A percentile compares a stretch with the other conserved stretches of the same genome.
phyloP scores from a whole-genome alignment of 2,113 vertebrate genomes.

The Procavia capensis region DNA sequence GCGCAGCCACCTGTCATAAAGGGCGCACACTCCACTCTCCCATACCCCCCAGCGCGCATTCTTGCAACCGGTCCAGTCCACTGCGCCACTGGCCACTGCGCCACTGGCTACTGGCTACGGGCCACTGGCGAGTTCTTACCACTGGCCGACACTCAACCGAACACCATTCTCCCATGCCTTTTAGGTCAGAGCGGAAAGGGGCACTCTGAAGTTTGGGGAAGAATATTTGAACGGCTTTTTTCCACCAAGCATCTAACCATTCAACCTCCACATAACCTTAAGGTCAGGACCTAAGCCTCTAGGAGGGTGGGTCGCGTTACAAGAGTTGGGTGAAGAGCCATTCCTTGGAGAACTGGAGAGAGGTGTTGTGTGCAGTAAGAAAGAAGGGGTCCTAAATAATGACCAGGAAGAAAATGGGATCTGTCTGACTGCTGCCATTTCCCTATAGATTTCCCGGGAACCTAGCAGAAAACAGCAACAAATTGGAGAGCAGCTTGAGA shows the following conservation, averaged over 20 bases:
- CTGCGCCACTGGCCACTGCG: slow-evolving; percentile 25
- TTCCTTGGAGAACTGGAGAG: slow-evolving; percentile 17
- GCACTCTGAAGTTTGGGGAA: slow-evolving; percentile 75
- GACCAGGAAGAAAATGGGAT: slow-evolving; percentile 51
- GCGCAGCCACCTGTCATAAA: slow-evolving; percentile 91
- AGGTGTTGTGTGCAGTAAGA: background rate
- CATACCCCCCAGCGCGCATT: slow-evolving; percentile 68
- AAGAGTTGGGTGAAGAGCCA: background rate
- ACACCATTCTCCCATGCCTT: slow-evolving; percentile 63
- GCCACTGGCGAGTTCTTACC: slow-evolving; percentile 14
- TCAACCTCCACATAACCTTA: slow-evolving; percentile 45
- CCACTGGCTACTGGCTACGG: too few species aligned
- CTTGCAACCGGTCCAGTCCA: slow-evolving; percentile 61
- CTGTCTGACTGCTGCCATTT: slow-evolving; percentile 40
- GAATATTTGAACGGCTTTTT: slow-evolving; percentile 68
- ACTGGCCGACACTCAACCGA: slow-evolving; percentile 18
- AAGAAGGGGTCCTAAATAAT: background rate
- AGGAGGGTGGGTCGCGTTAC: slow-evolving; percentile 23
- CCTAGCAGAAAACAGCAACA: background rate
- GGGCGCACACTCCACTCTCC: slow-evolving; percentile 89
- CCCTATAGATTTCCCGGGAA: slow-evolving; percentile 3
- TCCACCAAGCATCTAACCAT: slow-evolving; percentile 48
- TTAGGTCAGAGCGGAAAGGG: slow-evolving; percentile 45
- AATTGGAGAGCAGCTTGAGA: background rate
- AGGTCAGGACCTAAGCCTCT: slow-evolving; percentile 51